These are phyloP conservation scores for Ips typographus DNA, from an alignment of 1,140 invertebrate genomes.

Conservation along the genomic window DNA sequence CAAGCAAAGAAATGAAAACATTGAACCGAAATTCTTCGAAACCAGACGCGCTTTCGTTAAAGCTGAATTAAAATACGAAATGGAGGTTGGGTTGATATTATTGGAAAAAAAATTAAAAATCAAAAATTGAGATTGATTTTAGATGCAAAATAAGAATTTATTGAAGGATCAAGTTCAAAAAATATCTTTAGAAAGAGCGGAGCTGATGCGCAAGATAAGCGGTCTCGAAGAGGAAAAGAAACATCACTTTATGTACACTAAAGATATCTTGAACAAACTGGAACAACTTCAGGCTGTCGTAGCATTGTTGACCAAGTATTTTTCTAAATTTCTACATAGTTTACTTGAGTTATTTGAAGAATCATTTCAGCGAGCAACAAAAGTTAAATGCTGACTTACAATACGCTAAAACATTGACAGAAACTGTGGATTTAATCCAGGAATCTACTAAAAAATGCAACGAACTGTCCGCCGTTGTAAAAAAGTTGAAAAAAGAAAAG, in stretches of 20 bases:
- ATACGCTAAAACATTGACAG: slow-evolving; percentile 9
- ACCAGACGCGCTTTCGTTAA: slow-evolving; percentile 22
- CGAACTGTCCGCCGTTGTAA: slow-evolving; percentile 6
- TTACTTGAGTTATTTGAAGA: slow-evolving; percentile 3
- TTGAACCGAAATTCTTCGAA: slow-evolving; percentile 32
- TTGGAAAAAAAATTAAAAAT: no score
- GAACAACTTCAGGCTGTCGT: slow-evolving; percentile 6
- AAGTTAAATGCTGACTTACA: slow-evolving; percentile 15
- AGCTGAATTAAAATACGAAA: slow-evolving; percentile 33
- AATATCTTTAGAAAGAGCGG: slow-evolving; percentile 16
- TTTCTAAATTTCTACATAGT: background rate
- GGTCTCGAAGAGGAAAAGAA: slow-evolving; percentile 20
- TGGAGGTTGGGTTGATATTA: slow-evolving; percentile 7
- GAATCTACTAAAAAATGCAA: slow-evolving; percentile 21
- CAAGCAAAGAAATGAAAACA: slow-evolving; percentile 16
- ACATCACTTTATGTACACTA: slow-evolving; percentile 3
- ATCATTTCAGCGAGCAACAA: slow-evolving; percentile 9
- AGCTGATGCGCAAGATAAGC: slow-evolving; percentile 19
- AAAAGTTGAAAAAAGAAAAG: slow-evolving; percentile 24
- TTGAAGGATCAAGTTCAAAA: slow-evolving; percentile 24
- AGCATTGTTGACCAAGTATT: background rate
- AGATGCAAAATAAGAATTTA: slow-evolving; percentile 21
- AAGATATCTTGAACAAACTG: slow-evolving; percentile 13
- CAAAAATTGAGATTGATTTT: no score
- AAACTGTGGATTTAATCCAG: slow-evolving; percentile 9